Percentiles rank a stretch among this genome's conserved stretches.
phyloP scores from a whole-genome alignment of 2,797 vertebrate species.

The Lithobates sylvaticus region DNA sequence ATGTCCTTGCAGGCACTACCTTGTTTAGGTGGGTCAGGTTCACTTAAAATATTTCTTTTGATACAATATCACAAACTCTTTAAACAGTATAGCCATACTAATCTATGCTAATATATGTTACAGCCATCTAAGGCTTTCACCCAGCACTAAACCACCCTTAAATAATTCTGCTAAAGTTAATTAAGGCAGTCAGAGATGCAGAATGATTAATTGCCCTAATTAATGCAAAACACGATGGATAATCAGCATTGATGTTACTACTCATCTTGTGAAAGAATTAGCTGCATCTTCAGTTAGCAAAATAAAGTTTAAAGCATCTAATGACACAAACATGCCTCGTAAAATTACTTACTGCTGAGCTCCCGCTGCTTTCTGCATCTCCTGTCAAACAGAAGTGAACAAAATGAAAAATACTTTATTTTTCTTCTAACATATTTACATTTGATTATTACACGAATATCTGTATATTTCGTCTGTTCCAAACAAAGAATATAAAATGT shows the following conservation, averaged over 20 bases:
- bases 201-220: slow-evolving; percentile 21
- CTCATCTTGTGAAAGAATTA: slow-evolving; percentile 24
- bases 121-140: neutral
- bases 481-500: too few species aligned
- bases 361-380: slow-evolving; percentile 72
- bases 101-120: neutral
- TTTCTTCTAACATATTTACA: too few species aligned
- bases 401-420: neutral
- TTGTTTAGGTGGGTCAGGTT: too few species aligned
- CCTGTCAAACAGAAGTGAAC: slow-evolving; percentile 66
- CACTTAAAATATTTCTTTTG: too few species aligned
- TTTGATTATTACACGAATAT: too few species aligned
- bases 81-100: too few species aligned
- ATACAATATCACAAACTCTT: too few species aligned
- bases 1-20: too few species aligned
- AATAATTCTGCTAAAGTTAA: neutral
- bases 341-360: slow-evolving; percentile 73
- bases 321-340: slow-evolving; percentile 35
- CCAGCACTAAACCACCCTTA: neutral
- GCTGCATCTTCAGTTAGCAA: neutral
- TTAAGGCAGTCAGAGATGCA: neutral
- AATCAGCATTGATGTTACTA: slow-evolving; percentile 3
- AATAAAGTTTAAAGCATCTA: neutral
- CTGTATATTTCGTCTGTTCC: too few species aligned
- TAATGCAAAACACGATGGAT: neutral